Evolutionary conservation across 1,140 invertebrate species (phyloP), one percentile per base, ranked within the genome.

Genomic region (Polypedilum vanderplanki): DNA sequence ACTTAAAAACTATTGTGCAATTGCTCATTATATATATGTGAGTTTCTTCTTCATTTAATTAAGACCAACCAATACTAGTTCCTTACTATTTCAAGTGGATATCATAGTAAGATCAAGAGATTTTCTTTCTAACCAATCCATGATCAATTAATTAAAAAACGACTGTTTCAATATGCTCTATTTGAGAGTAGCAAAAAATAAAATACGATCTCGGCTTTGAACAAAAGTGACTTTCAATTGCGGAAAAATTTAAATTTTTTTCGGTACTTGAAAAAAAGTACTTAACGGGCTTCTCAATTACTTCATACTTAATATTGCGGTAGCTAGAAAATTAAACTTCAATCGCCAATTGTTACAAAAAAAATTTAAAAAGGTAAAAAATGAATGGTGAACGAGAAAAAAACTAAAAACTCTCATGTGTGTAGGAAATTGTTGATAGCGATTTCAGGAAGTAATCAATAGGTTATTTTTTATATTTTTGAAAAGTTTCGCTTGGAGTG

Each of bases 381-480:
- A 46, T 12, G n/a, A 57, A 57, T 57, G 9, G n/a, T 12, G n/a
- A 57, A 15, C n/a, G 46, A 15, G 46, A 57, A 57, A 57, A 57
- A n/a, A n/a, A 10, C 41, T 46, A 15, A 57, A 33, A 57, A 57
- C 46, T 57, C 46, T 57, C 46, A 57, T 57, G 46, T 15, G 15
- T 57, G 46, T 57, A 57, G 46, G 46, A 57, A 57, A 57, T 57
- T n/a, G 46, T 57, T 57, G 46, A 57, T 57, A 57, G 17, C 9
- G 65, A 70, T 70, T 70, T 70, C 65, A 70, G 65, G 65, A 70
- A 70, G 65, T 70, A 70, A 70, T 70, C 65, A 70, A 70, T 70
- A 22, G n/a, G 20, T 22, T 15, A 57, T 57, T 57, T 57, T 57
- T 22, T 15, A 57, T 57, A n/a, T 15, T 57, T 57, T 57, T 57